Evolutionary conservation across 2,113 vertebrate species (phyloP), one percentile per base, ranked within the genome.

Genomic region (Noturus placidus): DNA sequence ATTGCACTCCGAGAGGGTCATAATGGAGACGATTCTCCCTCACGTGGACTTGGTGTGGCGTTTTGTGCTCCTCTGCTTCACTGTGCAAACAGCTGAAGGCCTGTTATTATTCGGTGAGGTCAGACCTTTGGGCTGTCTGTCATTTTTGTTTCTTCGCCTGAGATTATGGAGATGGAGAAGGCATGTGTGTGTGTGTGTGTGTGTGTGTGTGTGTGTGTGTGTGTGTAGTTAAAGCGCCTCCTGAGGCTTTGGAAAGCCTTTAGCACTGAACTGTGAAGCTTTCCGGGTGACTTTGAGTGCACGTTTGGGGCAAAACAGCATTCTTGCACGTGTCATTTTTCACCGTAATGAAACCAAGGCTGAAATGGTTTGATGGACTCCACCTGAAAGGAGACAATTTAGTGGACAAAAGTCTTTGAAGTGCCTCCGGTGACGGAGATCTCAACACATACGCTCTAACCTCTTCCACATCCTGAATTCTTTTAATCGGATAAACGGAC

Each of bases 241-340:
- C 83, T 67, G 67, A 63, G 42, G 69, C 38, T 20, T 79, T 54
- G 63, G 79, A 30, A 86, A 56, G 38, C 79, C 79, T 86, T 89
- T 50, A 87, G 33, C 79, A 70, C 76, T 90, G 89, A 90, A 84
- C 87, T 86, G 87, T 91, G 65, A 89, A 67, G 77, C 69, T 20
- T 77, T 72, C 69, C 6, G 84, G 86, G 63, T 84, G 76, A 89
- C 79, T 89, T 87, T 67, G 67, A 80, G 87, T 86, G 67, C 85
- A 87, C 86, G 19, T 84, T 84, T 87, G 54, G 63, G 80, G 33
- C 88, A 83, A 85, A 87, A 70, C 88, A 86, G 63, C 87, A 80
- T 87, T 87, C 82, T 83, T 82, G 56, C 85, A 11, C 17, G 30
- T 67, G 61, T 50, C 42, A 13, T 76, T 87, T 42, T 77, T 54